Percentiles rank a stretch among this genome's conserved stretches.
Evolutionary conservation across 1,140 invertebrate genomes (phyloP).

Genomic region (Wasmannia auropunctata): DNA sequence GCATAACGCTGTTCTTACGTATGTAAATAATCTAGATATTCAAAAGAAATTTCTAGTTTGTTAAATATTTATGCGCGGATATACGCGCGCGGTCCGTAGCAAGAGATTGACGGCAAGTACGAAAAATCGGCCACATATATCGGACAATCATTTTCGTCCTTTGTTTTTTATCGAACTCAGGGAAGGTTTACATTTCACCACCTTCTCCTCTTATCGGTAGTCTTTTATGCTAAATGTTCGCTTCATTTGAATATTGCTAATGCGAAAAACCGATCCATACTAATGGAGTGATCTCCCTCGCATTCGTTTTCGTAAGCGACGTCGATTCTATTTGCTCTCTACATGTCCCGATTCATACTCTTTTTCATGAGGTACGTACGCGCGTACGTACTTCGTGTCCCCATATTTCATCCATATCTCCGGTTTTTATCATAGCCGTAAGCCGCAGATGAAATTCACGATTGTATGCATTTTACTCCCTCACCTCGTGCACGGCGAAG

Average conservation of each 20-base stretch:
- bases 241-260: constrained; percentile 85
- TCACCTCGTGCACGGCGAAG: background rate
- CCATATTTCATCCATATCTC: constrained; percentile 14
- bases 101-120: background rate
- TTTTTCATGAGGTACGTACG: constrained; percentile 65
- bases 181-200: constrained; percentile 41
- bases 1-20: background rate
- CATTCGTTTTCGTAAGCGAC: constrained; percentile 47
- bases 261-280: constrained; percentile 85
- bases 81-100: background rate
- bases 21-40: background rate
- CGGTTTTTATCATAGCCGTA: background rate
- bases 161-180: constrained; percentile 9
- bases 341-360: constrained; percentile 58
- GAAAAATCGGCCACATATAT: background rate
- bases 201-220: constrained; percentile 58
- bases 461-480: constrained; percentile 5
- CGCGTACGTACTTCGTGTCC: constrained; percentile 10
- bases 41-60: background rate
- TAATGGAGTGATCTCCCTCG: constrained; percentile 77
- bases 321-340: constrained; percentile 47
- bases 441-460: constrained; percentile 1
- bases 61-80: background rate
- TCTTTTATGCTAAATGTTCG: constrained; percentile 84
- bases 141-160: constrained; percentile 2